These are phyloP conservation scores for Fulmarus glacialis DNA, from an alignment of 2,113 vertebrate species.

Conservation along the genomic window DNA sequence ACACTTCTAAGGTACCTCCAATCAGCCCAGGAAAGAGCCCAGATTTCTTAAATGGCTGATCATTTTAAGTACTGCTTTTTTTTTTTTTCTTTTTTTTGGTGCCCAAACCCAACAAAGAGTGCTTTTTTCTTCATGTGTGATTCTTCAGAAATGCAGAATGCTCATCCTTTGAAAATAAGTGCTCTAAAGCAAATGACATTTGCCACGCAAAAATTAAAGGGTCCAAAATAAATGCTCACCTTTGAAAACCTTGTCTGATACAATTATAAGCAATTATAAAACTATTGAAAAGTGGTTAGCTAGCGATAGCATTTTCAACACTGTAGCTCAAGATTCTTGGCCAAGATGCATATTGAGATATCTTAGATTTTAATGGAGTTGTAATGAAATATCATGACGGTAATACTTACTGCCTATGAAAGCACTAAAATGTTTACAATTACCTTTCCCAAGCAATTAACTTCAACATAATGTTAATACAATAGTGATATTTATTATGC, in stretches of 20 bases:
- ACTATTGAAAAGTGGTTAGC: background rate
- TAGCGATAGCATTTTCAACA: background rate
- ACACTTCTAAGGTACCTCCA: background rate
- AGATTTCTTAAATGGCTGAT: background rate
- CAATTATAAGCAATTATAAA: background rate
- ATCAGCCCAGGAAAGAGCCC: background rate
- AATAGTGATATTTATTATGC: background rate
- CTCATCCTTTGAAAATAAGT: background rate
- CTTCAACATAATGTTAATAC: background rate
- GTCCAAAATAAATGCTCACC: background rate
- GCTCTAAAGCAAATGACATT: background rate
- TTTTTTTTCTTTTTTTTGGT: background rate
- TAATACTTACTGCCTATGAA: background rate
- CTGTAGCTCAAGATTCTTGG: background rate
- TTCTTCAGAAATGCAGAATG: background rate
- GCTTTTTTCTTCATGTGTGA: background rate
- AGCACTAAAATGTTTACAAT: background rate
- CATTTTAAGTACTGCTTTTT: background rate
- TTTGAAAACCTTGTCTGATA: background rate
- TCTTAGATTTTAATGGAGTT: background rate
- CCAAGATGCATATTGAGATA: background rate
- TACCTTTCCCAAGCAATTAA: conserved; percentile 19
- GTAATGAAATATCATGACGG: background rate
- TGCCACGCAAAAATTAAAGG: background rate
- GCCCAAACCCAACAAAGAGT: background rate